phyloP scores from a whole-genome alignment of 2,797 vertebrate species.

The Microctenopoma stevenorrisi region DNA sequence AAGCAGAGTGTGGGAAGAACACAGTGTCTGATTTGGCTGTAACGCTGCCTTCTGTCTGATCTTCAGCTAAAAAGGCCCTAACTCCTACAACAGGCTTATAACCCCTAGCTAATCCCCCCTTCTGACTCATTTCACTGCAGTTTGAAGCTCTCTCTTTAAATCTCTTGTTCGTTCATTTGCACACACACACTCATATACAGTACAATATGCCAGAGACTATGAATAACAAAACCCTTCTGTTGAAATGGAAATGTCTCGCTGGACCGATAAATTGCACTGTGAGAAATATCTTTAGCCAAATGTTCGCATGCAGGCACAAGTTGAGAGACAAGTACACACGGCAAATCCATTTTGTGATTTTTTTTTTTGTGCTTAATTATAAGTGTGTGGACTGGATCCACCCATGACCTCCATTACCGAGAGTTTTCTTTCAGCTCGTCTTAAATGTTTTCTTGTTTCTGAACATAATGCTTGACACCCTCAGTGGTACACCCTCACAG shows the following conservation, averaged over 20 bases:
- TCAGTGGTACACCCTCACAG: conserved; percentile 22
- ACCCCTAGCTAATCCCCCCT: conserved; percentile 71
- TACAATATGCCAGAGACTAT: conserved; percentile 39
- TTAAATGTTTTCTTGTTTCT: conserved; percentile 44
- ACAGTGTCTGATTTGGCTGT: conserved; percentile 66
- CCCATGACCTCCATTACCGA: conserved; percentile 47
- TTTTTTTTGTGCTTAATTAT: conserved; percentile 61
- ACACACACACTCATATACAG: conserved; percentile 7
- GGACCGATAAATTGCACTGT: conserved; percentile 69
- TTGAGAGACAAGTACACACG: conserved; percentile 45
- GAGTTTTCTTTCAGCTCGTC: conserved; percentile 41
- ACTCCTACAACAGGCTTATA: conserved; percentile 78
- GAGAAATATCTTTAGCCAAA: conserved; percentile 71
- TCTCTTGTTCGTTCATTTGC: conserved; percentile 60
- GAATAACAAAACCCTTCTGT: conserved; percentile 70
- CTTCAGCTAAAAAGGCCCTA: conserved; percentile 75
- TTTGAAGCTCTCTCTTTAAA: conserved; percentile 75
- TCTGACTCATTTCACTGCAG: conserved; percentile 76
- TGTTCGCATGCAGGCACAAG: conserved; percentile 47
- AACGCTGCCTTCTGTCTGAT: conserved; percentile 72
- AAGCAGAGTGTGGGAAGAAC: conserved; percentile 74
- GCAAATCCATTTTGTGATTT: conserved; percentile 55
- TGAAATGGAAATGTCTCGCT: conserved; percentile 70
- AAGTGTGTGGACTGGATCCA: conserved; percentile 42
- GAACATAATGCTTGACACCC: conserved; percentile 28